A percentile compares a stretch with the other conserved stretches of the same genome.
These are phyloP conservation scores for Pocillopora meandrina DNA, from an alignment of 92 coral and sea anemone genomes.

Conservation along the genomic window DNA sequence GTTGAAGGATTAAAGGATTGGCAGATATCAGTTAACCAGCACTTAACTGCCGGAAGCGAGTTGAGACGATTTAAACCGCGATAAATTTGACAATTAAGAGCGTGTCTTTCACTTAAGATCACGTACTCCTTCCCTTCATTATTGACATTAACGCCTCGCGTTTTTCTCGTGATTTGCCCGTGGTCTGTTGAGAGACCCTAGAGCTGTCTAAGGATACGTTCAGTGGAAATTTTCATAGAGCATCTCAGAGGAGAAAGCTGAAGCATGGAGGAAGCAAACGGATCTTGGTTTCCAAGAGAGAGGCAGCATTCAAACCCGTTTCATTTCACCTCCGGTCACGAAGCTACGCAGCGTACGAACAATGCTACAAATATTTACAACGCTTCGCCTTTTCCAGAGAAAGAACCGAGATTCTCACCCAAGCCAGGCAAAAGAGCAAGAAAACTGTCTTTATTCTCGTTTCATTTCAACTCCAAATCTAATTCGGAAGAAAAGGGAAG, in stretches of 20 bases:
- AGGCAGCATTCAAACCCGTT: slow-evolving; percentile 60
- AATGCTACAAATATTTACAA: slow-evolving; percentile 37
- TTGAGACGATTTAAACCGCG: slow-evolving; percentile 29
- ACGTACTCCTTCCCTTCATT: background rate
- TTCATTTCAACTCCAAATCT: slow-evolving; percentile 76
- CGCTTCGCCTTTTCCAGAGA: slow-evolving; percentile 17
- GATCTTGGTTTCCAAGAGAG: slow-evolving; percentile 43
- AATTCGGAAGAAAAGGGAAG: slow-evolving; percentile 69
- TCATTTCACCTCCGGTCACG: slow-evolving; percentile 82
- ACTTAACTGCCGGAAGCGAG: slow-evolving; percentile 34
- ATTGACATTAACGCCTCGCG: background rate
- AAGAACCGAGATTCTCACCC: slow-evolving; percentile 62
- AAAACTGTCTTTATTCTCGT: slow-evolving; percentile 83
- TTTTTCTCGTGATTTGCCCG: background rate
- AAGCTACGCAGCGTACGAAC: slow-evolving; percentile 28
- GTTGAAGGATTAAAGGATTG: background rate
- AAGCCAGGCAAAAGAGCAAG: slow-evolving; percentile 70
- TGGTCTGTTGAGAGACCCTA: slow-evolving; percentile 21
- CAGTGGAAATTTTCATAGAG: background rate
- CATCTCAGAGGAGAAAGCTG: background rate
- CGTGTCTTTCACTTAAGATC: background rate
- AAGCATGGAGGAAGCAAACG: slow-evolving; percentile 30
- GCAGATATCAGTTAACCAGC: background rate
- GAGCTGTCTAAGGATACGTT: background rate
- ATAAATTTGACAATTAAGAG: slow-evolving; percentile 34